A percentile compares a stretch with the other conserved stretches of the same genome.
phyloP scores from a whole-genome alignment of 2,888 invertebrate species.

The Thera obeliscata region DNA sequence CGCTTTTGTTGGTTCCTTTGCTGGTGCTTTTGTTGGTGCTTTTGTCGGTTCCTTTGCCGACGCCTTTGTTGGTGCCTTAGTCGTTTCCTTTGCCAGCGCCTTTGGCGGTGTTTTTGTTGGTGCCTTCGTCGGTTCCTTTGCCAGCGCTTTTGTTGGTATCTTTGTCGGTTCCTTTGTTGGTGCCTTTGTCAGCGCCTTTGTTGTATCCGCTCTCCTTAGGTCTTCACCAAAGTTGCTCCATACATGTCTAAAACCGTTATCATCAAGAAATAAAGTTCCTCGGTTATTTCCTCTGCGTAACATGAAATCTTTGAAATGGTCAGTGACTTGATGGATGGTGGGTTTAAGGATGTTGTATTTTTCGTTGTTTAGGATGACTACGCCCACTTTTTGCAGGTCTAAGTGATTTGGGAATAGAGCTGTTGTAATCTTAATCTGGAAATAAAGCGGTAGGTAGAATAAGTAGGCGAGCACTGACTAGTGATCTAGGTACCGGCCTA shows the following conservation, averaged over 20 bases:
- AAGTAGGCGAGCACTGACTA: no score
- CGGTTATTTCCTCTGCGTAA: slow-evolving; percentile 43
- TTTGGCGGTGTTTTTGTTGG: no score
- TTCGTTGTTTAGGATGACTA: slow-evolving; percentile 54
- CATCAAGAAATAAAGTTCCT: slow-evolving; percentile 59
- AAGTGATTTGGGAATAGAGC: slow-evolving; percentile 50
- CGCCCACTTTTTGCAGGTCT: slow-evolving; percentile 65
- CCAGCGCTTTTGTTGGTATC: no score
- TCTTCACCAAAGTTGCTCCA: slow-evolving; percentile 57
- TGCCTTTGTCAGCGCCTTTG: not conserved
- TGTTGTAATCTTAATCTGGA: slow-evolving; percentile 37
- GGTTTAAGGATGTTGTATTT: slow-evolving; percentile 64
- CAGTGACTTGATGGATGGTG: slow-evolving; percentile 55
- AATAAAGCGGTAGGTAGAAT: not conserved
- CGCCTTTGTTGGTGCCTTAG: not conserved
- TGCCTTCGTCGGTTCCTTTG: no score
- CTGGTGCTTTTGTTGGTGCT: not conserved
- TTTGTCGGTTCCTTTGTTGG: not conserved
- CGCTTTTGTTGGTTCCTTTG: not conserved
- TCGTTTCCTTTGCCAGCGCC: no score
- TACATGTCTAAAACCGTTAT: slow-evolving; percentile 64
- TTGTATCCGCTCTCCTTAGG: slow-evolving; percentile 9
- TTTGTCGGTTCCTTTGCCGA: not conserved
- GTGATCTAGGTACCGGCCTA: no score
- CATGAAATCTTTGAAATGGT: slow-evolving; percentile 63